Evolutionary conservation across 2,797 vertebrate genomes (phyloP).

Genomic region (Cygnus olor): DNA sequence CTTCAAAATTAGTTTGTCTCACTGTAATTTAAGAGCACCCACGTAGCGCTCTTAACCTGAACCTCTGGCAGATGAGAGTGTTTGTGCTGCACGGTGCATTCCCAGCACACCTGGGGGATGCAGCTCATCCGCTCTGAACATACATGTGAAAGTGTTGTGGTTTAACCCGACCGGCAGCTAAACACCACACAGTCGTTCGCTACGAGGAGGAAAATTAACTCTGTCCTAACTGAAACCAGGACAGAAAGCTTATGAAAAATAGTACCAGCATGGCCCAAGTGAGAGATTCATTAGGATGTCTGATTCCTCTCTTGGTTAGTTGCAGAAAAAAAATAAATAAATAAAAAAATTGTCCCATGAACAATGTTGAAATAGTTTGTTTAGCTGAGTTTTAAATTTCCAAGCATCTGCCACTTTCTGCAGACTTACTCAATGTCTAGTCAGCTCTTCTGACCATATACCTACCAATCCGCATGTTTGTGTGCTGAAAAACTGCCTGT

Average conservation of each 20-base stretch:
- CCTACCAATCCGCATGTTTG: neutral
- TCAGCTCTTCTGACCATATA: neutral
- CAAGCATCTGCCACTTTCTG: neutral
- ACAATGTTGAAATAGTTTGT: neutral
- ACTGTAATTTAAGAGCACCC: neutral
- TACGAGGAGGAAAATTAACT: too few relatives aligned
- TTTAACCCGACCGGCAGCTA: too few relatives aligned
- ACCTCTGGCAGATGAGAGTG: neutral
- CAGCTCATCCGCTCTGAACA: neutral
- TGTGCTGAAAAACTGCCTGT: neutral
- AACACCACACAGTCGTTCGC: too few relatives aligned
- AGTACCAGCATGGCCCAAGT: neutral
- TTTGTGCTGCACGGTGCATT: neutral
- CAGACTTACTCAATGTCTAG: neutral
- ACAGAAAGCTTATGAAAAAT: neutral
- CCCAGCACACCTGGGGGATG: neutral
- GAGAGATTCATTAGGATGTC: neutral
- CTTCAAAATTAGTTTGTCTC: neutral
- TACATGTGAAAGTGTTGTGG: too few relatives aligned
- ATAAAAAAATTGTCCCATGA: neutral
- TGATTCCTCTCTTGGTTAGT: neutral
- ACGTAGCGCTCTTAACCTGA: neutral
- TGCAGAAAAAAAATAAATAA: neutral
- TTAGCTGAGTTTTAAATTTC: neutral
- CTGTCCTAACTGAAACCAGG: too few relatives aligned